phyloP scores from a whole-genome alignment of 2,113 vertebrate species.

The Actinemys pallida region DNA sequence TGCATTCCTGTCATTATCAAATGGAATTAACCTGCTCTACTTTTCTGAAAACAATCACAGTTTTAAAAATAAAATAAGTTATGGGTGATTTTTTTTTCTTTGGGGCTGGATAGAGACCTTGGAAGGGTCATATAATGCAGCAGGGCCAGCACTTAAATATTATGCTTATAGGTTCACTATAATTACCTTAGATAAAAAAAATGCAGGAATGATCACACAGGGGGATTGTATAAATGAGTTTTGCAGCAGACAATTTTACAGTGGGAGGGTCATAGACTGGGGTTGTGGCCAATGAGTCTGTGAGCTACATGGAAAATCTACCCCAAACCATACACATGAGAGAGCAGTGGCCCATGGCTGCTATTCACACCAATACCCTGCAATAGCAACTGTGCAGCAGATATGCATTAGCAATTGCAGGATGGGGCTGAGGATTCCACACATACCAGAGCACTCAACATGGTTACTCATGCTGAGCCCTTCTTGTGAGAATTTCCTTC shows the following conservation, averaged over 20 bases:
- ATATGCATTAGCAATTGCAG: background rate
- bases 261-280: background rate
- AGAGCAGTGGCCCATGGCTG: background rate
- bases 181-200: background rate
- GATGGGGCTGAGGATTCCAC: fast-evolving
- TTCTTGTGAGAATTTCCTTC: background rate
- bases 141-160: background rate
- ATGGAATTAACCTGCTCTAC: background rate
- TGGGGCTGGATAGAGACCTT: background rate
- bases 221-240: background rate
- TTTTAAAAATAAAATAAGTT: constrained; percentile 7
- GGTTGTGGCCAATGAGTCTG: background rate
- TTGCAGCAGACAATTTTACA: background rate
- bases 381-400: background rate
- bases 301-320: background rate
- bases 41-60: background rate
- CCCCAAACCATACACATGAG: background rate
- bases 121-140: background rate
- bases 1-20: background rate
- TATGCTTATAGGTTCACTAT: background rate
- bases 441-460: fast-evolving
- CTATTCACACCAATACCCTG: fast-evolving
- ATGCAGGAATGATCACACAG: background rate
- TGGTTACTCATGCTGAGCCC: fast-evolving
- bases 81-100: background rate